Evolutionary conservation across 2,113 vertebrate species (phyloP), one percentile per base, ranked within the genome.

Genomic region (Toxostoma redivivum): DNA sequence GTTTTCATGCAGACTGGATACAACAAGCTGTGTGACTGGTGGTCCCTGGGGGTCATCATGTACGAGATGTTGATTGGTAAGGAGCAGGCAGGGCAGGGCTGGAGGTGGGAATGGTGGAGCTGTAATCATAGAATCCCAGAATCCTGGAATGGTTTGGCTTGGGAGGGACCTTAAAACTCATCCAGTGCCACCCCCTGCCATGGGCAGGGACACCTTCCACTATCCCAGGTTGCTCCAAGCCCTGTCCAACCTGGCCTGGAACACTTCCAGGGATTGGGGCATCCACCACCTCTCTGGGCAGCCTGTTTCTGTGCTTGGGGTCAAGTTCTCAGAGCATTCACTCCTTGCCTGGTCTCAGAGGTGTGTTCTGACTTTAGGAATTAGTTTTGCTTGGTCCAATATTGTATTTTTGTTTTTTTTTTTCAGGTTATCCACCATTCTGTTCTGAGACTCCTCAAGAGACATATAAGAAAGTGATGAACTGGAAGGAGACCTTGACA

Each of bases 401-500:
- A 5, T 5, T 6, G 20, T 33, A 3, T 58, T 82, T 91, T 44
- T 62, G 16, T 7, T 17, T 70, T 80, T 28, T 28, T 64, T 95
- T 70, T 86, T 28, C 97, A 99, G 99, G 99, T 83, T 99, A 99
- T 86, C 99, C 99, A 40, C 99, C 99, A 0, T 99, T 99, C 98
- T 99, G 99, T 97, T 99, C 99, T 0, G 99, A 99, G 98, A 99
- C 99, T 9, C 99, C 99, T 88, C 99, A 99, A 93, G 99, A 99
- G 96, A 99, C 99, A 0, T 99, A 99, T 33, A 99, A 99, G 96
- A 99, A 99, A 89, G 99, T 99, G 88, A 99, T 99, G 99, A 99
- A 99, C 94, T 99, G 99, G 99, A 98, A 99, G 95, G 99, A 99
- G 97, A 99, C 99, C 4, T 95, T 99, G 40, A 99, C 96, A 17